Base-by-base conservation (phyloP, 2,797 vertebrate species). In the Smutsia gigantea region DNA sequence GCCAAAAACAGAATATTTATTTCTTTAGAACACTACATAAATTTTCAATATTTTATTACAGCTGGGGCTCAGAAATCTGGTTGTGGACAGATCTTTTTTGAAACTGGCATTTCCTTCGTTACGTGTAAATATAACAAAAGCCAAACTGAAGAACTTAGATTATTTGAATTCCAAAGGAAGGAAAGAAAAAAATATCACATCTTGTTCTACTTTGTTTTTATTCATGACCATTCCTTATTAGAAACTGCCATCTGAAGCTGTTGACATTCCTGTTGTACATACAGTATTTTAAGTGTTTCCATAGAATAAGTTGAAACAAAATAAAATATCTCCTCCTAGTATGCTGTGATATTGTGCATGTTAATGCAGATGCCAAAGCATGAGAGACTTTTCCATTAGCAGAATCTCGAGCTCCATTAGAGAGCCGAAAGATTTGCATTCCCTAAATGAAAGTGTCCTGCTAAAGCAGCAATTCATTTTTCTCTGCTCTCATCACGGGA, bases 391-490 rank as follows among this genome's bases (percentile, higher is more conserved):
- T 90, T 95, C 53, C 95, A 61, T 94, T 97, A 97, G 64, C 59
- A 90, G 94, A 94, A 63, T 85, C 57, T 92, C 82, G 68, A 96
- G 55, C 63, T 90, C 57, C 75, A 39, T 74, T 86, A 85, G 86
- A 86, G 75, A 96, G 88, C 68, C 46, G 87, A 82, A 81, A 94
- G 63, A 96, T 95, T 96, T 95, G 75, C 94, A 85, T 82, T 94
- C 83, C 85, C 49, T 23, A 78, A 94, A 72, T 90, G 88, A 92
- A 95, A 75, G 53, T 84, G 92, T 90, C 63, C 68, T 31, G 27
- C 74, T 94, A 94, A 97, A 96, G 90, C 87, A 97, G 79, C 79
- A 90, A 81, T 95, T 97, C 68, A 84, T 97, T 97, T 46, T 97
- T 95, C 84, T 93, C 87, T 68, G 53, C 79, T 93, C 8, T 95